These are phyloP conservation scores for Coboldia fuscipes DNA, from an alignment of 1,140 invertebrate genomes.

Conservation along the genomic window DNA sequence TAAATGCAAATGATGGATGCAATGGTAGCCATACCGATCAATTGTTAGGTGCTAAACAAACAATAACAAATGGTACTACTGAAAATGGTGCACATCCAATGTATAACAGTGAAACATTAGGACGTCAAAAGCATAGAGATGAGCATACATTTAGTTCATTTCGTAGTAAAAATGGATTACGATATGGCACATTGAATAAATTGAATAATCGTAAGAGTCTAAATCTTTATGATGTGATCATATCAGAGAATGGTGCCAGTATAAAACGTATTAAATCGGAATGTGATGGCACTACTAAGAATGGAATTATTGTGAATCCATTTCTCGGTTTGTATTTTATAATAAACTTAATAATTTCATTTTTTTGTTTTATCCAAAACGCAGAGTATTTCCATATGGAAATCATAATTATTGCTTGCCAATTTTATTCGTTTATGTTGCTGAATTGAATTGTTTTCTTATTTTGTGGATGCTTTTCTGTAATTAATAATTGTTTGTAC, in stretches of 20 bases:
- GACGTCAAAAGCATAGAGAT: too few species aligned
- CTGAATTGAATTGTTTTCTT: neutral
- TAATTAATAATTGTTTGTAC: neutral
- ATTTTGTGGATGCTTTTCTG: neutral
- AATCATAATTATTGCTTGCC: too few species aligned
- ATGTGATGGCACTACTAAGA: slow-evolving; percentile 11
- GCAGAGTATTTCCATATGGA: neutral
- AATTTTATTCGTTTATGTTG: neutral
- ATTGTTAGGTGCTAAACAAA: too few species aligned
- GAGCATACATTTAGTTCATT: too few species aligned
- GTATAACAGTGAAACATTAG: too few species aligned
- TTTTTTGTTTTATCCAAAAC: neutral
- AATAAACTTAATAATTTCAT: neutral
- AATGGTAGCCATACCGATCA: slow-evolving; percentile 20
- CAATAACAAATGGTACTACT: too few species aligned
- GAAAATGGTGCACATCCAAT: too few species aligned
- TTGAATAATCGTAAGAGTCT: slow-evolving; percentile 10
- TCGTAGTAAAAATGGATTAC: too few species aligned
- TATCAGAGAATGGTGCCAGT: slow-evolving; percentile 12
- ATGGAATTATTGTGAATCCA: slow-evolving; percentile 20
- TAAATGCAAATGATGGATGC: slow-evolving; percentile 18
- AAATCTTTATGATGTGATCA: slow-evolving; percentile 16
- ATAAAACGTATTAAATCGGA: slow-evolving; percentile 19
- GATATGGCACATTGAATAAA: neutral
- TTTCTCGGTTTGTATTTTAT: slow-evolving; percentile 19